phyloP scores from a whole-genome alignment of 2,797 vertebrate species.

The Melanotaenia trifasciata region DNA sequence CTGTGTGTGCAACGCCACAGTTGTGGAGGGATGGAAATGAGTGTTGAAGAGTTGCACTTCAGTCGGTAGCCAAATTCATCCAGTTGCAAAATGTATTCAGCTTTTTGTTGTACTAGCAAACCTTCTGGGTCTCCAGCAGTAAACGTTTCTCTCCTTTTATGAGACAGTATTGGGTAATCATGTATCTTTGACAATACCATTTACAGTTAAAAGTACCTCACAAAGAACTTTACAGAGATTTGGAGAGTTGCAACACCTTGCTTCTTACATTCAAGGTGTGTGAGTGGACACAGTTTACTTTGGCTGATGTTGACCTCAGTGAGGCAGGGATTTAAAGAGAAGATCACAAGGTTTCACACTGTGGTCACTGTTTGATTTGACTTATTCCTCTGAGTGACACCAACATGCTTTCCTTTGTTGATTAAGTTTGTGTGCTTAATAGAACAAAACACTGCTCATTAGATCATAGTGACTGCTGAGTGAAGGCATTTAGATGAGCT shows the following conservation, averaged over 20 bases:
- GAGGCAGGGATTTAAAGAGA: conserved; percentile 62
- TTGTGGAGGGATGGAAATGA: background rate
- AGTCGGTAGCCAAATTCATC: conserved; percentile 10
- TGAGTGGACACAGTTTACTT: conserved; percentile 57
- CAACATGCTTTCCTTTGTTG: conserved; percentile 61
- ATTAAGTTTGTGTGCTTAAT: conserved; percentile 55
- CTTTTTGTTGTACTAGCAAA: background rate
- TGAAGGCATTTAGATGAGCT: conserved; percentile 49
- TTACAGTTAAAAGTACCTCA: conserved; percentile 47
- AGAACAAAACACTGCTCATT: conserved; percentile 44
- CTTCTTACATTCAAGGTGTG: conserved; percentile 37
- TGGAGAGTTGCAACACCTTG: conserved; percentile 27
- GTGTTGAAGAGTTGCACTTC: conserved; percentile 1
- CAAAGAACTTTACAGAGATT: conserved; percentile 64
- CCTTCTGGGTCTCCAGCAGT: conserved; percentile 13
- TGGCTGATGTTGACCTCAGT: conserved; percentile 56
- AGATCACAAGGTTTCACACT: conserved; percentile 71
- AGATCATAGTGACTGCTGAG: conserved; percentile 53
- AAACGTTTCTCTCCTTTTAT: conserved; percentile 25
- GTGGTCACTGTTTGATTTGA: conserved; percentile 71
- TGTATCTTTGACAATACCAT: conserved; percentile 43
- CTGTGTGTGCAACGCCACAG: background rate
- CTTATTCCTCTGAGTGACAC: conserved; percentile 66
- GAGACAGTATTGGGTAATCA: conserved; percentile 53
- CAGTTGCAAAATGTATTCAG: conserved; percentile 26